Conservation (phyloP, 2,888 invertebrate species). For the Agapetus fuscipes region DNA sequence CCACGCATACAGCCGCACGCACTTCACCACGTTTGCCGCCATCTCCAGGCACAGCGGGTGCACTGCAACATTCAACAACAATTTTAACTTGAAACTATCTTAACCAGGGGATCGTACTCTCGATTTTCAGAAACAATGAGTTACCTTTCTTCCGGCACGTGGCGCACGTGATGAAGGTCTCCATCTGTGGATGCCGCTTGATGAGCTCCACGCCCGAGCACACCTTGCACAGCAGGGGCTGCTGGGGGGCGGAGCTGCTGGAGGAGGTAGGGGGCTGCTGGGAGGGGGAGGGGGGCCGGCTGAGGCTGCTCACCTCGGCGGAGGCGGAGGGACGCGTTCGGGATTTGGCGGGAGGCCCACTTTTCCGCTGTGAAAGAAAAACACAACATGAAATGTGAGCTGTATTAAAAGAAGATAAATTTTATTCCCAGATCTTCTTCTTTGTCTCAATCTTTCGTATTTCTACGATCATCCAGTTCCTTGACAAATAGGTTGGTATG, state of each 20-base stretch:
- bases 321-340: not conserved
- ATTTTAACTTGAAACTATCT: too few species aligned
- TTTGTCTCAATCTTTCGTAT: too few species aligned
- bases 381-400: slow-evolving; percentile 9
- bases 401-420: not conserved
- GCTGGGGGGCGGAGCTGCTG: slow-evolving; percentile 25
- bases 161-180: slow-evolving; percentile 50
- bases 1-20: slow-evolving; percentile 82
- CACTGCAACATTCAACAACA: too few species aligned
- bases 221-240: slow-evolving; percentile 42
- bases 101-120: too few species aligned
- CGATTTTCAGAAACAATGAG: too few species aligned
- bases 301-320: not conserved
- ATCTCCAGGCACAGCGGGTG: slow-evolving; percentile 86
- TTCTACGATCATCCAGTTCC: too few species aligned
- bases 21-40: slow-evolving; percentile 69
- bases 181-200: slow-evolving; percentile 47
- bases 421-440: too few species aligned
- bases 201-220: slow-evolving; percentile 49
- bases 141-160: slow-evolving; percentile 48
- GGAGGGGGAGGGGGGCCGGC: not conserved
- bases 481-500: too few species aligned
- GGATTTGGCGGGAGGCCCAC: not conserved
- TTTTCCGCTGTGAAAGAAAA: slow-evolving; percentile 4
- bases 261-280: not conserved